These are phyloP conservation scores for Pherbina coryleti DNA, from an alignment of 2,888 invertebrate species.

Conservation along the genomic window DNA sequence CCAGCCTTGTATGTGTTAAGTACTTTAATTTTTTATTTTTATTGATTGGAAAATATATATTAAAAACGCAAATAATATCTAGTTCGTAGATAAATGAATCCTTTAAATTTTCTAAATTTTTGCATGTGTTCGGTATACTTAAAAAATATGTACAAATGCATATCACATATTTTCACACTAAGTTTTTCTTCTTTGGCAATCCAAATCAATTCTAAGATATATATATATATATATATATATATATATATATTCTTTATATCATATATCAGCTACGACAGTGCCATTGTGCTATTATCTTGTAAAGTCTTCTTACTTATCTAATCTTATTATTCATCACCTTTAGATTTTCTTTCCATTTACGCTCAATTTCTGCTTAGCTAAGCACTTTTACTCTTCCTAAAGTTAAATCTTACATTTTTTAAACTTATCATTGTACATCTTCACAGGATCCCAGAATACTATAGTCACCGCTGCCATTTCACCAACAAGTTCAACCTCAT, in stretches of 20 bases:
- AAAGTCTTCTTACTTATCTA: neutral
- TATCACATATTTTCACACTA: conserved; percentile 52
- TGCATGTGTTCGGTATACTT: neutral
- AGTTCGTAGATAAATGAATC: neutral
- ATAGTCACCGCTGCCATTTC: conserved; percentile 66
- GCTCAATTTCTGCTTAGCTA: neutral
- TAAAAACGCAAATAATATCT: neutral
- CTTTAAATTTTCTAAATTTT: conserved; percentile 10
- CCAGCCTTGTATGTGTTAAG: too few species aligned
- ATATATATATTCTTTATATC: neutral
- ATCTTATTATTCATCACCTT: neutral
- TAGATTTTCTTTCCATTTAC: conserved; percentile 15
- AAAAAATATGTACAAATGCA: conserved; percentile 40
- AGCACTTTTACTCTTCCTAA: conserved; percentile 20
- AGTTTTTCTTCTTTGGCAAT: conserved; percentile 48
- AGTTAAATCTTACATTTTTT: neutral
- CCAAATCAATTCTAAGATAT: conserved; percentile 21
- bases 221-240: too few species aligned
- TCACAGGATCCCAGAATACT: conserved; percentile 67
- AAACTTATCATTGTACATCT: conserved; percentile 24
- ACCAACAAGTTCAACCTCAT: conserved; percentile 68
- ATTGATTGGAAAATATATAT: conserved; percentile 56
- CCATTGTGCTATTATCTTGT: neutral
- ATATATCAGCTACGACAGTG: neutral
- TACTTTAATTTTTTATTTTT: neutral